A percentile compares a stretch with the other conserved stretches of the same genome.
Conservation (phyloP, 2,113 vertebrate genomes). For the Nestor notabilis region DNA sequence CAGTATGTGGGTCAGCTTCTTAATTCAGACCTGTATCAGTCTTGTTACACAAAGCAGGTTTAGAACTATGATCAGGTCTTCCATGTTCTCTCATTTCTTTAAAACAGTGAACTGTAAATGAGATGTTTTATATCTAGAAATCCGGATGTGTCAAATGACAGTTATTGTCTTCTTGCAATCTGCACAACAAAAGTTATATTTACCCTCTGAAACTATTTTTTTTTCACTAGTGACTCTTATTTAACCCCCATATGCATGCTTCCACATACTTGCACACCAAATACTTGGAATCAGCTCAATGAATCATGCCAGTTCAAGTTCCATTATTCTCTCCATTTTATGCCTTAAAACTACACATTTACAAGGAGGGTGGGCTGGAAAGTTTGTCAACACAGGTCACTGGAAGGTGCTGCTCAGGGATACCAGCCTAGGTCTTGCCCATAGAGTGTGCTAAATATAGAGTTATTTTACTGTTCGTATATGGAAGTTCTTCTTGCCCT, state of each 20-base stretch:
- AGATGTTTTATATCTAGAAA: background rate
- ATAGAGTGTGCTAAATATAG: background rate
- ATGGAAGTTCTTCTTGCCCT: background rate
- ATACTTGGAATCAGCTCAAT: background rate
- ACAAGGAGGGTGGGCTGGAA: background rate
- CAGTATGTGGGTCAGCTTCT: conserved; percentile 38
- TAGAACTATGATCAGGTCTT: background rate
- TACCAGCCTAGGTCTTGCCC: background rate
- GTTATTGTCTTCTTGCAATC: background rate
- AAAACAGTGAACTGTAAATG: background rate
- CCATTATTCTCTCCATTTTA: background rate
- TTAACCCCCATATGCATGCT: background rate
- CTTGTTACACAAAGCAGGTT: background rate
- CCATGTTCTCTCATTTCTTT: background rate
- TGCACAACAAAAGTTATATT: background rate
- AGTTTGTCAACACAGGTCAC: background rate
- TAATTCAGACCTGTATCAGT: background rate
- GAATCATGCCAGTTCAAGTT: background rate
- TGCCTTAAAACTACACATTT: background rate
- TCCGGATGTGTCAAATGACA: background rate
- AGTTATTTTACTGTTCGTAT: background rate
- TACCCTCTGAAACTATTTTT: background rate
- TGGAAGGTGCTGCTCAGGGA: background rate
- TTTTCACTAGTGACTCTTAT: background rate
- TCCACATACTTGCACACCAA: background rate